Evolutionary conservation across 2,888 invertebrate species (phyloP).

Genomic region (Perizoma affinitatum): DNA sequence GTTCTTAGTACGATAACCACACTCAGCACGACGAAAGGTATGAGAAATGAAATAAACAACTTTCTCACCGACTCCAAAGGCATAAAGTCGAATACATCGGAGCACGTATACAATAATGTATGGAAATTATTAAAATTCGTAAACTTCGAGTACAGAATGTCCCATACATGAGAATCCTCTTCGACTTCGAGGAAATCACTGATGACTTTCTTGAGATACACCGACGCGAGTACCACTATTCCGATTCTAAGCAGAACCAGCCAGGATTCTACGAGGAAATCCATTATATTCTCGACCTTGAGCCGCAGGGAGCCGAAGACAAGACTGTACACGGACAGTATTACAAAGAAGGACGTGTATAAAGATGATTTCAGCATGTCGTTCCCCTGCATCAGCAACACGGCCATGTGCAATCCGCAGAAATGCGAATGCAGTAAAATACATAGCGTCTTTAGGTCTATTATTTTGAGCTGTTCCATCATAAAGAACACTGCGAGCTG

Average conservation of each 20-base stretch:
- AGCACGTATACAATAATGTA: constrained; percentile 90
- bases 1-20: constrained; percentile 62
- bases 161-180: constrained; percentile 88
- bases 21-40: constrained; percentile 82
- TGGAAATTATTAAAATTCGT: constrained; percentile 88
- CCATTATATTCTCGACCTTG: constrained; percentile 58
- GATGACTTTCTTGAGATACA: constrained; percentile 72
- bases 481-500: constrained; percentile 89
- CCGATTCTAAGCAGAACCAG: constrained; percentile 55
- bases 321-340: constrained; percentile 63
- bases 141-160: constrained; percentile 88
- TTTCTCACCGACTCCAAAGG: constrained; percentile 80
- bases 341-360: constrained; percentile 73
- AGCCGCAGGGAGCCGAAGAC: constrained; percentile 64
- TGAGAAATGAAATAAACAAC: constrained; percentile 80
- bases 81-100: constrained; percentile 90
- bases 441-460: constrained; percentile 69
- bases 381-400: constrained; percentile 71
- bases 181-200: constrained; percentile 62
- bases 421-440: constrained; percentile 72
- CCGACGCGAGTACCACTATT: constrained; percentile 49
- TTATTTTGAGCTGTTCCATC: constrained; percentile 85
- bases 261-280: constrained; percentile 60
- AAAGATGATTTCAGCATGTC: constrained; percentile 78
- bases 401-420: constrained; percentile 70